phyloP scores from a whole-genome alignment of 2,113 vertebrate species.

The Gopherus flavomarginatus region DNA sequence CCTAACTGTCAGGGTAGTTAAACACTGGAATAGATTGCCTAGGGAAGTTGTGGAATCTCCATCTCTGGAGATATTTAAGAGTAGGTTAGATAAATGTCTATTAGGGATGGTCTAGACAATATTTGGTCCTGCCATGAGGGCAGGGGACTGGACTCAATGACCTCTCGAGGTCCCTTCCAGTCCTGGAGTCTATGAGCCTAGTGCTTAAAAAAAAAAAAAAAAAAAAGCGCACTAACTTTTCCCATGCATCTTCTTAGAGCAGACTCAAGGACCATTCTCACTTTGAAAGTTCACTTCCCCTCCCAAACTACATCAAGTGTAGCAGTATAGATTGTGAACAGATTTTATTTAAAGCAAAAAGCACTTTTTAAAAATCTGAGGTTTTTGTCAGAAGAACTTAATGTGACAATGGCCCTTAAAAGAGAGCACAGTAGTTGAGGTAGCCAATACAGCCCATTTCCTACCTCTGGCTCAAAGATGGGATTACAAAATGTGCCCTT shows the following conservation, averaged over 20 bases:
- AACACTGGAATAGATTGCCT: too few species aligned
- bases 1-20: too few species aligned
- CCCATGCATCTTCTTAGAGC: neutral
- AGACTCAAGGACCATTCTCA: neutral
- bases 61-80: too few species aligned
- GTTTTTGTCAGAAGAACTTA: neutral
- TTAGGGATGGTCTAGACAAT: too few species aligned
- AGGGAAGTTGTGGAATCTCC: too few species aligned
- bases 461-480: neutral
- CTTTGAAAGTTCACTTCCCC: neutral
- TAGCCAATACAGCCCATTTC: neutral
- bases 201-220: neutral
- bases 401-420: neutral
- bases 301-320: neutral
- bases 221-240: neutral
- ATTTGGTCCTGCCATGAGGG: too few species aligned
- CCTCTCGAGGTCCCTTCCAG: too few species aligned
- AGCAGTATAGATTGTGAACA: neutral
- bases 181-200: too few species aligned
- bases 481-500: neutral
- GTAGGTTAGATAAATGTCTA: too few species aligned
- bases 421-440: neutral
- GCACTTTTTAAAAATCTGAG: neutral
- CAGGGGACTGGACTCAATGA: too few species aligned
- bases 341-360: neutral